These are phyloP conservation scores for Ornithoptera priamus DNA, from an alignment of 2,888 invertebrate species.

Conservation along the genomic window DNA sequence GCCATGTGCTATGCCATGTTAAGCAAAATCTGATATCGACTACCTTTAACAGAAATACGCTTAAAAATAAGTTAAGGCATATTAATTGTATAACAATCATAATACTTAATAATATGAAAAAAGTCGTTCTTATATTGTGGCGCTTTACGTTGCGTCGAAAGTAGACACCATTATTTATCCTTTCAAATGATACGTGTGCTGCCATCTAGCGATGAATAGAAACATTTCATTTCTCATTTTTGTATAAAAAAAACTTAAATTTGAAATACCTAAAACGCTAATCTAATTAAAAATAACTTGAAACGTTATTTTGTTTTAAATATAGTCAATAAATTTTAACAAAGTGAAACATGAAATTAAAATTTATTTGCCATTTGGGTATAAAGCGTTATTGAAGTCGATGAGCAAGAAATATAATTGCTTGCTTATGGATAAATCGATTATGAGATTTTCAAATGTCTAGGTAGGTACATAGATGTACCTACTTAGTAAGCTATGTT, in stretches of 20 bases:
- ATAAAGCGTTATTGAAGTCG: background rate
- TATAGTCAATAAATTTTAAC: background rate
- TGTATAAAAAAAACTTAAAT: background rate
- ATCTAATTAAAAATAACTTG: background rate
- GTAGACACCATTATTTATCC: constrained; percentile 47
- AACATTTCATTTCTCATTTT: constrained; percentile 29
- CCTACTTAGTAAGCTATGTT: constrained; percentile 59
- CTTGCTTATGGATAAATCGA: background rate
- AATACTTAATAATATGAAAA: background rate
- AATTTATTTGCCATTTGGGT: background rate
- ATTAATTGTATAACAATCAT: background rate
- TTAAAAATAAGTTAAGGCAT: background rate
- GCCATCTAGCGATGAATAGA: constrained; percentile 73
- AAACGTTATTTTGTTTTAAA: too few species aligned
- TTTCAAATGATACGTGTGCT: constrained; percentile 43
- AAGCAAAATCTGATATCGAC: constrained; percentile 44
- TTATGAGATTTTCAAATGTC: background rate
- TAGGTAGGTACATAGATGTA: constrained; percentile 33
- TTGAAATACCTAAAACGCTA: background rate
- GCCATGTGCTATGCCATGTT: constrained; percentile 64
- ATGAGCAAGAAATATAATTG: background rate
- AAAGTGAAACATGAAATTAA: background rate
- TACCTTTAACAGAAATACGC: background rate
- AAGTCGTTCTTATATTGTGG: constrained; percentile 31
- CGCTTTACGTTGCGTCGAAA: constrained; percentile 48